Evolutionary conservation across 1,140 invertebrate species (phyloP).

Genomic region (Teleogryllus occipitalis): DNA sequence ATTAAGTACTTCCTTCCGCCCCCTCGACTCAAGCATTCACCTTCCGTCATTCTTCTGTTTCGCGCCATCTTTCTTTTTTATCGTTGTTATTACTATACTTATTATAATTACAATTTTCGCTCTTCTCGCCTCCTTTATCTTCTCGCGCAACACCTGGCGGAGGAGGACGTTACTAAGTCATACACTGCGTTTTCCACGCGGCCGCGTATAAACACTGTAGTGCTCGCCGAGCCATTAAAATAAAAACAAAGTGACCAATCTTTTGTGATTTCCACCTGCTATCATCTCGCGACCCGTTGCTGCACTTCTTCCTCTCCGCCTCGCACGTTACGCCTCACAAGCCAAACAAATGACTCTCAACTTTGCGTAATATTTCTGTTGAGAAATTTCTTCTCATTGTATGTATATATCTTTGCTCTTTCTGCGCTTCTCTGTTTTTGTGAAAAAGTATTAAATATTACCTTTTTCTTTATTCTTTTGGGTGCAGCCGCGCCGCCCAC

Average conservation of each 20-base stretch:
- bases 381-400: slow-evolving; percentile 5
- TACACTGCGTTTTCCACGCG: background rate
- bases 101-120: slow-evolving; percentile 2
- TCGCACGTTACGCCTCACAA: background rate
- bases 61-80: background rate
- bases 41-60: slow-evolving; percentile 1
- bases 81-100: slow-evolving; percentile 5
- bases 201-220: background rate
- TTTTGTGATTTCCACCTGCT: background rate
- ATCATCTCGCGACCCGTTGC: background rate
- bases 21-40: background rate
- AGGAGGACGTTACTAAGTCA: background rate
- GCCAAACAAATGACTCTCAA: slow-evolving; percentile 4
- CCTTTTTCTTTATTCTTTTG: slow-evolving; percentile 5
- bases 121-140: background rate
- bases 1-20: background rate
- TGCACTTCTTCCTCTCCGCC: background rate
- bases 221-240: background rate
- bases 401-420: slow-evolving; percentile 2
- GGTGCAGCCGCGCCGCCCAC: background rate
- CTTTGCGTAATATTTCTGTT: slow-evolving; percentile 5
- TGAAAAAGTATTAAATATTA: slow-evolving; percentile 3
- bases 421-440: background rate
- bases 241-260: slow-evolving; percentile 1
- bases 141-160: background rate